Evolutionary conservation across 1,140 invertebrate species (phyloP), one percentile per base, ranked within the genome.

Genomic region (Saccostrea glomerata): DNA sequence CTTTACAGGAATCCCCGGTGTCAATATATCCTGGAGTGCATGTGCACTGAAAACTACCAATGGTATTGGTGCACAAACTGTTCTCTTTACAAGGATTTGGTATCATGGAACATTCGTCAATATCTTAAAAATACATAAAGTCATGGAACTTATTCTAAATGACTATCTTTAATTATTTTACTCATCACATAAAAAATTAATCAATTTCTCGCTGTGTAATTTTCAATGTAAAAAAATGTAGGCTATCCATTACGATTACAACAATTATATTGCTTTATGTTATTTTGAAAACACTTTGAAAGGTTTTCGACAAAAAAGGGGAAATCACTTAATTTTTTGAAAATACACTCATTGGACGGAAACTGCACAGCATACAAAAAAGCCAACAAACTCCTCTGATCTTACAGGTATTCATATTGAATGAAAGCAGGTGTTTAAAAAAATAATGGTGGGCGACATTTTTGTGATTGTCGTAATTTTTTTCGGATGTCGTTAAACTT

Each of bases 31-130:
- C 91, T 23, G 1, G 13, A 17, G 85, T 36, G 84, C 91, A 92
- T 2, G 82, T 70, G 85, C 91, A 92, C 13, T 54, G 54, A 55
- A 85, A 92, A 86, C 87, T 90, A 7, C 91, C 91, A 30, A 82
- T 20, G 20, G 83, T 91, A 58, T 92, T 92, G 3, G 36, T 70
- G 86, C 91, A 92, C 13, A 23, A 60, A 20, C 90, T 36, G 85
- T 89, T 66, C 20, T 30, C 36, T 0, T 23, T 36, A 86, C 91
- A 92, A 54, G 55, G 56, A 12, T 20, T 47, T 12, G 85, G 30
- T 17, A 13, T 30, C 2, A 15, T 13, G 2, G 70, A 77, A 15
- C 70, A 77, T 77, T 77, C 70, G 12, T 77, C 70, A 25, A 77
- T 77, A 15, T 77, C 70, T 77, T 63, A n/a, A 63, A n/a, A 63